Percentiles rank a stretch among this genome's conserved stretches.
These are phyloP conservation scores for Rhizomys pruinosus DNA, from an alignment of 2,113 vertebrate species.

Conservation along the genomic window DNA sequence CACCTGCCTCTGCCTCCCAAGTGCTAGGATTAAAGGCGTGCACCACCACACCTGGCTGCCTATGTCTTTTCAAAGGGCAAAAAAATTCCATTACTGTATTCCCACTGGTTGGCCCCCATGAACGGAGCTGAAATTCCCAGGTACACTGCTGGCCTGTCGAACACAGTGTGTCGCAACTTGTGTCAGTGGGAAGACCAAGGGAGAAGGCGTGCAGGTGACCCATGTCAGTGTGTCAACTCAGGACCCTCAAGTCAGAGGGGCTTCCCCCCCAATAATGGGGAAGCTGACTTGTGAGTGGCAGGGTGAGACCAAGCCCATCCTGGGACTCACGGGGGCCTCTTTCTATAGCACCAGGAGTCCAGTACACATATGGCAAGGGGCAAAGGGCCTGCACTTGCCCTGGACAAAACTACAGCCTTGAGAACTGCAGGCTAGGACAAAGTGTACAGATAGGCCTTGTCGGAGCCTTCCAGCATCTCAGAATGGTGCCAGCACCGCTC, in stretches of 20 bases:
- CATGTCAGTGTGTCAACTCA: neutral
- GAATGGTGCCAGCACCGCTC: neutral
- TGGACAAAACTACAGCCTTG: too few relatives aligned
- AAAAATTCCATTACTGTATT: neutral
- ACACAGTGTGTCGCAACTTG: too few relatives aligned
- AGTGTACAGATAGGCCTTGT: accelerated
- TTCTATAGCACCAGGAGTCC: neutral
- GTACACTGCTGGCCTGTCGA: too few relatives aligned
- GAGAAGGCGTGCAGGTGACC: neutral
- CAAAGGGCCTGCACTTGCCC: neutral
- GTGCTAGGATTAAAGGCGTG: too few relatives aligned
- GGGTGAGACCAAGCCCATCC: accelerated
- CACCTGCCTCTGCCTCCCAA: too few relatives aligned
- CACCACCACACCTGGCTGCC: too few relatives aligned
- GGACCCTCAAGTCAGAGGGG: neutral
- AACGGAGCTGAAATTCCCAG: too few relatives aligned
- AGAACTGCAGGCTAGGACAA: neutral
- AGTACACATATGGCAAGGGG: neutral
- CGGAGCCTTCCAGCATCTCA: neutral
- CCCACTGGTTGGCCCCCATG: neutral
- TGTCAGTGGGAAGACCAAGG: neutral
- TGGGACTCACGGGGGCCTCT: neutral
- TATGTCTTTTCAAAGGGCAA: too few relatives aligned
- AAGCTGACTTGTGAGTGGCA: neutral
- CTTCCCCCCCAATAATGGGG: too few relatives aligned